These are phyloP conservation scores for Bubalus kerabau DNA, from an alignment of 2,113 vertebrate genomes.

Conservation along the genomic window DNA sequence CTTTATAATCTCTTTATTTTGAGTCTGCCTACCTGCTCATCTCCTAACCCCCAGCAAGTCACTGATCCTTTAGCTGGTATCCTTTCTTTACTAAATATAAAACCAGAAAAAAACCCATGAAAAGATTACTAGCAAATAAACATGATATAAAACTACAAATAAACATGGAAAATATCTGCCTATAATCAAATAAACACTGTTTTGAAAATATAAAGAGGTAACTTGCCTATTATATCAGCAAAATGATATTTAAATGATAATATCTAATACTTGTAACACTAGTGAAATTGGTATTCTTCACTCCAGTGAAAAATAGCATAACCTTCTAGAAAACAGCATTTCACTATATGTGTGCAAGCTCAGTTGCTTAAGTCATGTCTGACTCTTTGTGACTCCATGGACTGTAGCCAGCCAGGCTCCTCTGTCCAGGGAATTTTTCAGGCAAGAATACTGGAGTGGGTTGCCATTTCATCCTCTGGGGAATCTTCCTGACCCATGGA, in stretches of 20 bases:
- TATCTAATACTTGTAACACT: neutral
- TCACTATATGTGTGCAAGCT: neutral
- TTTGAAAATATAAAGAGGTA: neutral
- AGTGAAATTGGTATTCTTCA: neutral
- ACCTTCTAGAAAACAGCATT: neutral
- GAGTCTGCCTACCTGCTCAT: neutral
- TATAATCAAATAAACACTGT: neutral
- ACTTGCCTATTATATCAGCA: neutral
- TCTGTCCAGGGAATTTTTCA: neutral
- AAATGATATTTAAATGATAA: slow-evolving; percentile 10
- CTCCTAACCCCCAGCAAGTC: neutral
- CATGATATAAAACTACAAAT: neutral
- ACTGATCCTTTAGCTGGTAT: neutral
- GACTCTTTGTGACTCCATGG: neutral
- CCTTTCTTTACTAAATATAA: neutral
- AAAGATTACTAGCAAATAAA: neutral
- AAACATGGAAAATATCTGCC: neutral
- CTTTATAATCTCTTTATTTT: neutral
- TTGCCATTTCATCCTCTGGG: neutral
- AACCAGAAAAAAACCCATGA: neutral
- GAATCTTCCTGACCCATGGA: neutral
- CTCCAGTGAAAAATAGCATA: neutral
- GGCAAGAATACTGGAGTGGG: neutral
- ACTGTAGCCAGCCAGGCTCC: neutral
- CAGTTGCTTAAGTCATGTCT: neutral